Evolutionary conservation across 2,113 vertebrate genomes (phyloP).

Genomic region (Desmodus rotundus): DNA sequence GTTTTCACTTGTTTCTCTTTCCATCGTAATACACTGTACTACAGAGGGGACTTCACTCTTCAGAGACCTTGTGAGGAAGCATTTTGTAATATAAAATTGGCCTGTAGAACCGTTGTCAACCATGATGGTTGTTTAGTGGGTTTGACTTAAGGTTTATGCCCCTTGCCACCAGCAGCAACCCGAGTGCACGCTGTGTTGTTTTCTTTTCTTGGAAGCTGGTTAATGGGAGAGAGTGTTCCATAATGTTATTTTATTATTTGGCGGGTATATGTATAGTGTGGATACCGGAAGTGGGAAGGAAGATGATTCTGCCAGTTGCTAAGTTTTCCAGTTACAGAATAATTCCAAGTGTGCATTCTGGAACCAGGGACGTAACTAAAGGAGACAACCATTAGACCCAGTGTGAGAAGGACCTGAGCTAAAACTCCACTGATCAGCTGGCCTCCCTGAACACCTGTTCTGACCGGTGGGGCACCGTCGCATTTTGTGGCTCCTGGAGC

Average conservation of each 20-base stretch:
- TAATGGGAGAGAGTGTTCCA: not conserved
- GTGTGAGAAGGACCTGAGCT: not conserved
- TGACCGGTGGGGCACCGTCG: not conserved
- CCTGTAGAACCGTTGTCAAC: not conserved
- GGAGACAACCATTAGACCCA: not conserved
- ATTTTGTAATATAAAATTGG: not conserved
- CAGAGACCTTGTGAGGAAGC: not conserved
- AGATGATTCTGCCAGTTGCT: not conserved
- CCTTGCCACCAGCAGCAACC: not conserved
- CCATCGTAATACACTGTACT: not conserved
- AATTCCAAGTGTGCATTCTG: not conserved
- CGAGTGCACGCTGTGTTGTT: not conserved
- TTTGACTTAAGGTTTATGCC: not conserved
- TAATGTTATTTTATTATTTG: not conserved
- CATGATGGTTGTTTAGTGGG: not conserved
- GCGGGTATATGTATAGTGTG: not conserved
- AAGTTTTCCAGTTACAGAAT: not conserved
- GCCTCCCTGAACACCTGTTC: too few species aligned
- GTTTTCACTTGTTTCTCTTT: not conserved
- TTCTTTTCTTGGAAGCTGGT: not conserved
- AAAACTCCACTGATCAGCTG: not conserved
- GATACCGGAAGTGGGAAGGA: not conserved
- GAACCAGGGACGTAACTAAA: not conserved
- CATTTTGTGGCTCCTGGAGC: not conserved
- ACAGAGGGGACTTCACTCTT: not conserved